Evolutionary conservation across 2,113 vertebrate genomes (phyloP).

Genomic region (Tachuris rubrigastra): DNA sequence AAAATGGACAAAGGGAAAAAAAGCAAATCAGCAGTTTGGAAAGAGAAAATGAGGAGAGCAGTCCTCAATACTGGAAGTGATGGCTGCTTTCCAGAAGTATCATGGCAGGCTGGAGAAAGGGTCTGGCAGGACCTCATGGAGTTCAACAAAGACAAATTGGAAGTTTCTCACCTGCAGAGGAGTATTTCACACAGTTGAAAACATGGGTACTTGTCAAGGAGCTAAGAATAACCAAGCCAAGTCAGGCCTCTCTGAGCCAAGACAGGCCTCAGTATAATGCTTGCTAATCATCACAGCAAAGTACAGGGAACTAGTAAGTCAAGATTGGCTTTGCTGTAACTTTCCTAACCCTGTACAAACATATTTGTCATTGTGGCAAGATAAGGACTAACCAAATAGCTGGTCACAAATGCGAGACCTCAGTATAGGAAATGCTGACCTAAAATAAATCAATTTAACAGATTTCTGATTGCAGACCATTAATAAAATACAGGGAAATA

Average conservation of each 20-base stretch:
- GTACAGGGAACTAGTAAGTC: neutral
- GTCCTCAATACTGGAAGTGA: neutral
- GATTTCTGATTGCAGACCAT: neutral
- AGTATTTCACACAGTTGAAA: neutral
- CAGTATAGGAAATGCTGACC: neutral
- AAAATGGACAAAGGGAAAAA: neutral
- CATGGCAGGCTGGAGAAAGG: neutral
- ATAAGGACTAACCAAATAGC: neutral
- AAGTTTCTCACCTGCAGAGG: neutral
- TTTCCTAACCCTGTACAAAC: neutral
- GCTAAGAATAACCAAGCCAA: neutral
- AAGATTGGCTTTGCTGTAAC: neutral
- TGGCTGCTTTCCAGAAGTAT: neutral
- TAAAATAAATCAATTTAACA: neutral
- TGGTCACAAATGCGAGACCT: neutral
- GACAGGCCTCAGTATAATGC: neutral
- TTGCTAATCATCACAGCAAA: neutral
- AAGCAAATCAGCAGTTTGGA: neutral
- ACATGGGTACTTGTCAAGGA: neutral
- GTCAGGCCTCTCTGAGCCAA: neutral
- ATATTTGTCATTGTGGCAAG: neutral
- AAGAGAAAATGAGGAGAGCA: neutral
- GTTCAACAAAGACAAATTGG: neutral
- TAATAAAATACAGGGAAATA: neutral
- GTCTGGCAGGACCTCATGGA: neutral